Conservation (phyloP, 2,797 vertebrate species). For the Ceyx erithaca region DNA sequence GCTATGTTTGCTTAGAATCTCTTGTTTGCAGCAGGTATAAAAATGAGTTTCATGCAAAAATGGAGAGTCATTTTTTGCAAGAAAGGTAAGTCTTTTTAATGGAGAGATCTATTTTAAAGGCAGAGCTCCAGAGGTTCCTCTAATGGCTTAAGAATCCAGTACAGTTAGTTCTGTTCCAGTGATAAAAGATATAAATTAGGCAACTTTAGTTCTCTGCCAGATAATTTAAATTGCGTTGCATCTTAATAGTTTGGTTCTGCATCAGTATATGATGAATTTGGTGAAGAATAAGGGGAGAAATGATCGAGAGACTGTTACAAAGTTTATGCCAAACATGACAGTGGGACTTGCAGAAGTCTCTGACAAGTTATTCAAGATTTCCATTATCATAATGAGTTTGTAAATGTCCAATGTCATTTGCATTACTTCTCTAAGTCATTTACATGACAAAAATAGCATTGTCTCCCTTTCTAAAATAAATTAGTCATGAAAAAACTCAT, state of each 20-base stretch:
- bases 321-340: not conserved
- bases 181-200: not conserved
- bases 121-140: not conserved
- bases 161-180: not conserved
- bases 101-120: not conserved
- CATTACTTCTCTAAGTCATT: conserved; percentile 9
- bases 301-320: not conserved
- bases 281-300: not conserved
- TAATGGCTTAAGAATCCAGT: not conserved
- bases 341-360: not conserved
- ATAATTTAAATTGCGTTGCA: not conserved
- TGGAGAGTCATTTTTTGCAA: not conserved
- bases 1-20: not conserved
- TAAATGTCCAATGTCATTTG: not conserved
- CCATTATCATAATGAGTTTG: conserved; percentile 2
- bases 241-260: not conserved
- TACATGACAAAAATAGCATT: not conserved
- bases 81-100: conserved; percentile 27
- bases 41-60: not conserved
- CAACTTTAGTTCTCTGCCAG: not conserved
- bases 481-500: not conserved
- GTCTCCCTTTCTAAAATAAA: conserved; percentile 18
- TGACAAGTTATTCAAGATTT: not conserved
- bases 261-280: not conserved
- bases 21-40: not conserved